Evolutionary conservation across 1,140 invertebrate genomes (phyloP), one percentile per base, ranked within the genome.

Genomic region (Leguminivora glycinivorella): DNA sequence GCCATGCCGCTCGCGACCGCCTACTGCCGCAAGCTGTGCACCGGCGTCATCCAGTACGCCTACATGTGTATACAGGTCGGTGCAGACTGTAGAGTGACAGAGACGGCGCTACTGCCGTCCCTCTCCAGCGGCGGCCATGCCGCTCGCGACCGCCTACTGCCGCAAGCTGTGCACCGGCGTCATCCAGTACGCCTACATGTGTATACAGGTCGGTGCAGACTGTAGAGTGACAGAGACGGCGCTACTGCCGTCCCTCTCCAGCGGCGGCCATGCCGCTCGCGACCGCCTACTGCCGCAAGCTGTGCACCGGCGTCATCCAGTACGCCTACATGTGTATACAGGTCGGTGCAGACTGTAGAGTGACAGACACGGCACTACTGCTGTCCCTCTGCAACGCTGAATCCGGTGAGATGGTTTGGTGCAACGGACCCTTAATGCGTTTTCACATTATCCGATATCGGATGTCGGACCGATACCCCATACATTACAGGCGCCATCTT

Each of bases 121-220:
- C n/a, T n/a, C n/a, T n/a, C n/a, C n/a, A 56, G 98, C 98, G 1
- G 97, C 97, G 19, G 96, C 97, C 10, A 93, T 99, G 69, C 98
- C 98, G 0, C 93, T 99, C 31, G 97, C 98, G 1, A 98, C 97
- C 0, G 96, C 98, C 17, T 99, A 99, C 92, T 99, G 98, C 85
- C 92, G 98, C 58, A 98, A 98, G 92, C 93, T 99, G 0, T 99
- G 97, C 77, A 98, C 98, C 9, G 98, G 98, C 10, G 98, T 99
- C n/a, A 98, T 99, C 73, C 98, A 99, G 88, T 99, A 99, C 92
- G 98, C 98, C 0, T 99, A 99, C 84, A 99, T 98, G 4, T 98
- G 98, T 78, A 98, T 99, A 78, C 97, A 98, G 92, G 93, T 94
- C 70, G 52, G 80, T 22, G 67, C n/a, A n/a, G n/a, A n/a, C n/a